A percentile compares a stretch with the other conserved stretches of the same genome.
These are phyloP conservation scores for Boleophthalmus pectinirostris DNA, from an alignment of 2,113 vertebrate species.

Conservation along the genomic window DNA sequence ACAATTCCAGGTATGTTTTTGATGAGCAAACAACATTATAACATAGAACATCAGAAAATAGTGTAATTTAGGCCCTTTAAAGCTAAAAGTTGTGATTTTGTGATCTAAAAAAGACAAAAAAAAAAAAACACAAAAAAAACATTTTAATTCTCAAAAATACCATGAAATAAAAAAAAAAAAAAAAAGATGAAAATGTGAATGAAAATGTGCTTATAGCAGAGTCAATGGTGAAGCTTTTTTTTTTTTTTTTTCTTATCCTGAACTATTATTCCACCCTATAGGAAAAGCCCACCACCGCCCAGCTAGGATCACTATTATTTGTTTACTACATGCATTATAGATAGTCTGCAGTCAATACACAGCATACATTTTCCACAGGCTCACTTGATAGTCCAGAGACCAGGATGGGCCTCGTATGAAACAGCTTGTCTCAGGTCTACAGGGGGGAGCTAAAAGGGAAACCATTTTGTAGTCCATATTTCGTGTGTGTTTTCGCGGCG, in stretches of 20 bases:
- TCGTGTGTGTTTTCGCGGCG: slow-evolving; percentile 7
- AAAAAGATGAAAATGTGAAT: no score
- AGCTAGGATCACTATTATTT: slow-evolving; percentile 25
- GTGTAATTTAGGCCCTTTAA: no score
- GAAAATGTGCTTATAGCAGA: no score
- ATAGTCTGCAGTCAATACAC: slow-evolving; percentile 29
- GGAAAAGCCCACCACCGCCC: background rate
- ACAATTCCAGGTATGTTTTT: no score
- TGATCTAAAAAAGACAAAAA: no score
- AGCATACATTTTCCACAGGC: slow-evolving; percentile 12
- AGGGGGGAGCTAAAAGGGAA: slow-evolving; percentile 22
- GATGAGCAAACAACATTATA: no score
- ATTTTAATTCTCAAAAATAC: no score
- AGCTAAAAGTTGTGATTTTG: no score
- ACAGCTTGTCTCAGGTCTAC: slow-evolving; percentile 10
- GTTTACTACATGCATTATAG: slow-evolving; percentile 47
- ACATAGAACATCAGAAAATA: no score
- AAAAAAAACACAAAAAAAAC: no score
- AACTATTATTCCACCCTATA: background rate
- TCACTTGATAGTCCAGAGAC: background rate
- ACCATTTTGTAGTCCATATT: slow-evolving; percentile 17
- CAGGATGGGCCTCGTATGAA: slow-evolving; percentile 1
- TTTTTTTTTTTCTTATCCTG: slow-evolving; percentile 17
- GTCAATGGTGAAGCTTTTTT: no score
- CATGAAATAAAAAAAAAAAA: background rate